These are phyloP conservation scores for Nineta flava DNA, from an alignment of 2,888 invertebrate genomes.

Conservation along the genomic window DNA sequence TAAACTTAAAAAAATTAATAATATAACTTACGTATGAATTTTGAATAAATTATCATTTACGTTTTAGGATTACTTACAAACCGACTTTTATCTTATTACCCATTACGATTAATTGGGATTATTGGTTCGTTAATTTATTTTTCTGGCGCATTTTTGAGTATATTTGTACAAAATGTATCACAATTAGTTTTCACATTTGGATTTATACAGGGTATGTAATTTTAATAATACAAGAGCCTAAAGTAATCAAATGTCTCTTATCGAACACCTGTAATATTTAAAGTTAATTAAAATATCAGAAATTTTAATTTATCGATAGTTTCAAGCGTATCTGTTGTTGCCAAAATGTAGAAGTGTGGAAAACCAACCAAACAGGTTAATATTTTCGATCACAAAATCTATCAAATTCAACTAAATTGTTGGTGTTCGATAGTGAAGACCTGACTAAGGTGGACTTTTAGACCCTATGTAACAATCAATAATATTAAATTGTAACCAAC, in stretches of 20 bases:
- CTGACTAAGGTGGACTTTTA: background rate
- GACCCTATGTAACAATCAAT: no score
- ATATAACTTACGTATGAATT: background rate
- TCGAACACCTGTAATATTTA: background rate
- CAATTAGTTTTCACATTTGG: conserved; percentile 49
- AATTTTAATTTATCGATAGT: no score
- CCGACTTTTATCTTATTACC: conserved; percentile 45
- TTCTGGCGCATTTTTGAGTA: conserved; percentile 41
- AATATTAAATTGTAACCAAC: conserved; percentile 9
- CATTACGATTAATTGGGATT: conserved; percentile 49
- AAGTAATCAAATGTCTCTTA: background rate
- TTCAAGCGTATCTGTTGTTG: no score
- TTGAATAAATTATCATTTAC: background rate
- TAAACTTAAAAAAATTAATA: conserved; percentile 18
- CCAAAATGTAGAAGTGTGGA: no score
- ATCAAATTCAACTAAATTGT: no score
- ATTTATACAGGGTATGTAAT: conserved; percentile 36
- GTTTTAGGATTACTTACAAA: conserved; percentile 49
- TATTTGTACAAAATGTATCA: conserved; percentile 43
- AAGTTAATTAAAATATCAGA: no score
- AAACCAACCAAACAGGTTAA: no score
- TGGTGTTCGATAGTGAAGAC: no score
- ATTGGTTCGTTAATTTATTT: conserved; percentile 46
- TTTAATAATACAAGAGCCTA: conserved; percentile 6
- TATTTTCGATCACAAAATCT: no score